Evolutionary conservation across 2,888 invertebrate genomes (phyloP).

Genomic region (Galerucella nymphaeae): DNA sequence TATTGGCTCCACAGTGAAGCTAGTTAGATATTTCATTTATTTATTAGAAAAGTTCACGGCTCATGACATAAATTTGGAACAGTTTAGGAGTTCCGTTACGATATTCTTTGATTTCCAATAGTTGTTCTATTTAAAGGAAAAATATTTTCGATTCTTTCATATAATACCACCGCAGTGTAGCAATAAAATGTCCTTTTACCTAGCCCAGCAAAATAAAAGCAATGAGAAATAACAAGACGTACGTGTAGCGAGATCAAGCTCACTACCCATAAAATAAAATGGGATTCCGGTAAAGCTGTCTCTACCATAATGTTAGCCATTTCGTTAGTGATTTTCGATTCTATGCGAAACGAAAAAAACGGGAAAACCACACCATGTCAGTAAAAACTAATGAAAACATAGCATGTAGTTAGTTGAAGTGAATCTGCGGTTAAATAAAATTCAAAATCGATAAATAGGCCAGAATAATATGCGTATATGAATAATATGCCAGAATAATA

Average conservation of each 20-base stretch:
- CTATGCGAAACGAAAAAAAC: not conserved
- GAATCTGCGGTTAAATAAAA: not conserved
- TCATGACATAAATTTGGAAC: no score
- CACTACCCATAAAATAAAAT: slow-evolving; percentile 20
- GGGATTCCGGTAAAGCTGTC: slow-evolving; percentile 20
- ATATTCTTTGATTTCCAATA: not conserved
- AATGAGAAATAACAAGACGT: slow-evolving; percentile 16
- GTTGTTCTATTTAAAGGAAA: not conserved
- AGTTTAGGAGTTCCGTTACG: no score
- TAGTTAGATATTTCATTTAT: no score
- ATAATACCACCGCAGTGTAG: not conserved
- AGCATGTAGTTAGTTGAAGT: slow-evolving; percentile 12
- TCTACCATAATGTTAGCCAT: slow-evolving; percentile 13
- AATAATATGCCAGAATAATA: not conserved
- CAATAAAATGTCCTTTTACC: slow-evolving; percentile 3
- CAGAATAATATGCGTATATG: no score
- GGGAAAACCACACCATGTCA: slow-evolving; percentile 5
- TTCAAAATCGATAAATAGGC: slow-evolving; percentile 7
- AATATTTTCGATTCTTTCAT: not conserved
- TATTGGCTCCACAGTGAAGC: no score
- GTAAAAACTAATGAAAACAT: slow-evolving; percentile 14
- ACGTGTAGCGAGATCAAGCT: slow-evolving; percentile 10
- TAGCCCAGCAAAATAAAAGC: slow-evolving; percentile 8
- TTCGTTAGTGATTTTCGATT: slow-evolving; percentile 15
- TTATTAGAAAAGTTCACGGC: no score